Percentiles rank a stretch among this genome's conserved stretches.
These are phyloP conservation scores for Agrochola lychnidis DNA, from an alignment of 2,888 invertebrate genomes.

Conservation along the genomic window DNA sequence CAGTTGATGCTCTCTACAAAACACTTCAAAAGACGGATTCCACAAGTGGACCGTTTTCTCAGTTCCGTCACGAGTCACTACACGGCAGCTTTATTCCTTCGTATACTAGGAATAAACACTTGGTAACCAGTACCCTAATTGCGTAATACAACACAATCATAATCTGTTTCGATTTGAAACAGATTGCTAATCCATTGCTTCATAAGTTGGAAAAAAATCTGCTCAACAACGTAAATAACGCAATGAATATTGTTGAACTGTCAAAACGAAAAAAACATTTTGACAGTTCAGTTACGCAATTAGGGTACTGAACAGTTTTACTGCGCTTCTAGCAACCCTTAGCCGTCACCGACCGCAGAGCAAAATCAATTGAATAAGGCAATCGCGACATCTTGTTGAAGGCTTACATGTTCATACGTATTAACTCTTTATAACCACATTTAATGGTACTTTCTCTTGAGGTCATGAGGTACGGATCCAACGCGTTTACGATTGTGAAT, in stretches of 20 bases:
- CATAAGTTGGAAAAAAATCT: no score
- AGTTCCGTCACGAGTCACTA: conserved; percentile 16
- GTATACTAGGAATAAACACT: conserved; percentile 47
- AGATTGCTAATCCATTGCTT: no score
- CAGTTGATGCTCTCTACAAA: background rate
- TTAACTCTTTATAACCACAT: conserved; percentile 42
- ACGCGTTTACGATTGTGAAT: conserved; percentile 61
- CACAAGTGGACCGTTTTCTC: conserved; percentile 9
- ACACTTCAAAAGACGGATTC: conserved; percentile 4
- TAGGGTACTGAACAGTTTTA: conserved; percentile 41
- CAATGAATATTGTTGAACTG: no score
- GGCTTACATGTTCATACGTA: conserved; percentile 31
- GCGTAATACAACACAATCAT: no score
- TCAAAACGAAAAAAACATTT: no score
- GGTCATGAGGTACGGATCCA: conserved; percentile 54
- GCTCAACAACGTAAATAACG: no score
- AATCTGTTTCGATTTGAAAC: no score
- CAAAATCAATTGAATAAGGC: conserved; percentile 29
- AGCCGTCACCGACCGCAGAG: conserved; percentile 4
- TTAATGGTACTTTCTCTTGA: conserved; percentile 59
- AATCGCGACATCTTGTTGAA: conserved; percentile 20
- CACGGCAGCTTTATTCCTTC: conserved; percentile 25
- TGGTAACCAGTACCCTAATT: conserved; percentile 6
- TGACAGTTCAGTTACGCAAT: no score
- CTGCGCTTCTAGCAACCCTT: conserved; percentile 11